Percentiles rank a stretch among this genome's conserved stretches.
Evolutionary conservation across 2,888 invertebrate species (phyloP).

Genomic region (Ariolimax columbianus): DNA sequence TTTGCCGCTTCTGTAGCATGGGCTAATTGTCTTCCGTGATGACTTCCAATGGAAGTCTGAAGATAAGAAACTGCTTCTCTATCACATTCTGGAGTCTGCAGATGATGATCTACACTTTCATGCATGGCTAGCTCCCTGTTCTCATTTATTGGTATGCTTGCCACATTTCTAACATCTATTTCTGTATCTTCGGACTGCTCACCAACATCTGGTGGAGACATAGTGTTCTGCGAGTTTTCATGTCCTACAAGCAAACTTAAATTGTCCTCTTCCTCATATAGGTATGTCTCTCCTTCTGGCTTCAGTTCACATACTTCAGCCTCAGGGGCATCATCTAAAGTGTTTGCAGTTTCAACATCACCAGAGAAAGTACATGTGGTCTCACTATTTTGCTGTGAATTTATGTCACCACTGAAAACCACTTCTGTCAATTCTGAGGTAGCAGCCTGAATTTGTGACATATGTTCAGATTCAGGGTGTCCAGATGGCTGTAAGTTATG

Average conservation of each 20-base stretch:
- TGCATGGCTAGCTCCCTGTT: background rate
- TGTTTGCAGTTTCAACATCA: constrained; percentile 22
- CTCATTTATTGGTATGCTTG: constrained; percentile 2
- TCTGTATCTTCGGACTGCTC: background rate
- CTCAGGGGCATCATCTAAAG: constrained; percentile 45
- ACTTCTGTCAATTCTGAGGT: background rate
- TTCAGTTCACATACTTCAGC: constrained; percentile 34
- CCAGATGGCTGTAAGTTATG: background rate
- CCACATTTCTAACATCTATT: constrained; percentile 9
- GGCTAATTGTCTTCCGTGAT: background rate
- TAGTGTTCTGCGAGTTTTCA: background rate
- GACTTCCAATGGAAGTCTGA: constrained; percentile 9
- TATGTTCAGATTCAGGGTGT: background rate
- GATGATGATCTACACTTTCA: constrained; percentile 17
- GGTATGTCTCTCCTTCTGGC: background rate
- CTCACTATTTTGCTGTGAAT: background rate
- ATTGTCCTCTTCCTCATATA: constrained; percentile 40
- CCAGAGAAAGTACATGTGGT: constrained; percentile 20
- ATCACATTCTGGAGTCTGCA: constrained; percentile 50
- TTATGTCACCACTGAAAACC: background rate
- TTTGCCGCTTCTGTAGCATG: background rate
- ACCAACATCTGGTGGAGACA: background rate
- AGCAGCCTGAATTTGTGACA: background rate
- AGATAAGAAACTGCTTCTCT: constrained; percentile 24
- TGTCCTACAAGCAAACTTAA: background rate